Base-by-base conservation (phyloP, 92 coral and sea anemone genomes). In the Parazoanthus swiftii region DNA sequence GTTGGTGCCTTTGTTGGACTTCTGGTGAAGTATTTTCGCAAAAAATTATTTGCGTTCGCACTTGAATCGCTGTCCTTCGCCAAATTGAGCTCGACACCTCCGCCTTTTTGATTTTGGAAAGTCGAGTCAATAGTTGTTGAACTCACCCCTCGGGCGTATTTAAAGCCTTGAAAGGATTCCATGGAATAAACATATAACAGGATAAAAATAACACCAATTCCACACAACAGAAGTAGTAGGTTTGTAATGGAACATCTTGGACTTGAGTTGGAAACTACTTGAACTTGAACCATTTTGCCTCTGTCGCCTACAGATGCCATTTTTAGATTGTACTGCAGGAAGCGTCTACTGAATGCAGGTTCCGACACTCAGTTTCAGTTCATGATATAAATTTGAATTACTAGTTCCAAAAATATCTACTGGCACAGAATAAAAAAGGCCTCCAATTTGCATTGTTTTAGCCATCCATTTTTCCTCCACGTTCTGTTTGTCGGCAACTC, bases 131-230 rank as follows among this genome's bases (percentile, higher is more conserved):
- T 26, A 25, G 7, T 50, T 54, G 76, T 2, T 39, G 74, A 3
- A 5, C 9, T n/a, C 6, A 3, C n/a, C 39, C 36, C 35, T 68
- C 14, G 37, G 13, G 21, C 46, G 29, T 20, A 26, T 0, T 33
- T 23, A 13, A 83, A 8, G 5, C 65, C 65, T 25, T 51, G 25
- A 43, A 26, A 83, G 14, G 77, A 43, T 83, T 83, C 86, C 86
- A 48, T 13, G 13, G 4, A 25, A 16, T 68, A 42, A 42, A 70
- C 51, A 26, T 83, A 83, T 7, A 25, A 0, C 1, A 83, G 16
- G 44, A 73, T 18, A 38, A 38, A 44, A n/a, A 68, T 2, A 44
- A 83, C 3, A 4, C 86, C 77, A 42, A 83, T 39, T n/a, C 23
- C 86, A 13, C 43, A 11, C 23, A 48, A 68, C 1, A 83, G 9